Conservation (phyloP, 2,797 vertebrate genomes). For the Dendrocincla fuliginosa region DNA sequence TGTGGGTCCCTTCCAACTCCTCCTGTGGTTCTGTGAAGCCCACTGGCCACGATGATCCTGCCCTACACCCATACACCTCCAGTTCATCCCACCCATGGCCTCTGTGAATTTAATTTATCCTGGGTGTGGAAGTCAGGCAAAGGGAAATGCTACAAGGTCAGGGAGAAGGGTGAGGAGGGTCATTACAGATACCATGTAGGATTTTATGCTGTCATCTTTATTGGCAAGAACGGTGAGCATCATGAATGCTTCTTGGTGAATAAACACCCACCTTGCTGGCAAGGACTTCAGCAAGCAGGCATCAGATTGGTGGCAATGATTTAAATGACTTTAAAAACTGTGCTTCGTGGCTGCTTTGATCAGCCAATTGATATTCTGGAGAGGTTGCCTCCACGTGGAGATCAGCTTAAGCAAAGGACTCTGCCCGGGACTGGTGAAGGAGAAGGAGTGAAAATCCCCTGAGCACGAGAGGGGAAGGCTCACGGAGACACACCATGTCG, state of each 20-base stretch:
- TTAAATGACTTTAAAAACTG: slow-evolving; percentile 39
- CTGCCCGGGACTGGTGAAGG: background rate
- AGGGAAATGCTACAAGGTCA: background rate
- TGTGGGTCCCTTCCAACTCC: background rate
- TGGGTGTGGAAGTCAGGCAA: background rate
- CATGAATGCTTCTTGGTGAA: background rate
- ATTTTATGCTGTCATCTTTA: background rate
- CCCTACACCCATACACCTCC: background rate
- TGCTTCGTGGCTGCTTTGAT: slow-evolving; percentile 47
- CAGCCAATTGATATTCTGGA: slow-evolving; percentile 58
- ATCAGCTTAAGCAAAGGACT: slow-evolving; percentile 17
- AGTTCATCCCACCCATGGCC: background rate
- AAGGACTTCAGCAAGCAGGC: slow-evolving; percentile 11
- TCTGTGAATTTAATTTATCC: background rate
- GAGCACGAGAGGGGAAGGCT: background rate
- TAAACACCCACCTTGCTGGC: background rate
- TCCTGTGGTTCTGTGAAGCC: background rate
- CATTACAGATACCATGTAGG: background rate
- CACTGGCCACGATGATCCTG: background rate
- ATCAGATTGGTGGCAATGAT: background rate
- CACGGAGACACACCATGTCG: background rate
- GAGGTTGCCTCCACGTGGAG: background rate
- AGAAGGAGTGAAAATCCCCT: slow-evolving; percentile 30
- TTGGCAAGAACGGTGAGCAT: background rate
- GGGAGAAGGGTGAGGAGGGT: background rate